Evolutionary conservation across 2,113 vertebrate species (phyloP), one percentile per base, ranked within the genome.

Genomic region (Dicrurus megarhynchus): DNA sequence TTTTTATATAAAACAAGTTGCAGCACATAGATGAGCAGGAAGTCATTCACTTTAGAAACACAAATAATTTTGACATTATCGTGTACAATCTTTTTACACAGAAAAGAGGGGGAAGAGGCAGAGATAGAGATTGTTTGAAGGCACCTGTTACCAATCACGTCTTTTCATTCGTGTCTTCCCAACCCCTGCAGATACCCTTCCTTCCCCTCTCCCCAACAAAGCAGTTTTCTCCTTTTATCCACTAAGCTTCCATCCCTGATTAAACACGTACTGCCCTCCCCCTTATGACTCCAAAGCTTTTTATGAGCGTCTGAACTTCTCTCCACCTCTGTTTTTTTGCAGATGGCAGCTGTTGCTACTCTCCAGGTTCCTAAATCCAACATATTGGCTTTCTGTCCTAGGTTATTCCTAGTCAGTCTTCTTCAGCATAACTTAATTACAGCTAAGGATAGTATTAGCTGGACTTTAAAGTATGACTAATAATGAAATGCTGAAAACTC

Each of bases 1-100:
- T 97, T 97, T 95, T 93, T 65, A 49, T 50, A 93, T 92, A 93
- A 96, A 95, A 97, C 89, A 94, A 87, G 86, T 87, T 93, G 60
- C 86, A 64, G 52, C 92, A 95, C 96, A 95, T 95, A 92, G 65
- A 92, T 50, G 78, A 96, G 87, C 88, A 94, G 85, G 87, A 97
- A 96, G 91, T 87, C 41, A 12, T 79, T 93, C 56, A 79, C 67
- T 94, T 81, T 17, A 63, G 85, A 94, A 95, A 95, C 91, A 96
- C 90, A 94, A 95, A 90, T 89, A 96, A 89, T 97, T 95, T 76
- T 93, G 91, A 95, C 81, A 68, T 93, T 93, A 97, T 78, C 64
- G 0, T 60, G 85, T 74, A 80, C 56, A 69, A 86, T 93, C 85
- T 95, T 95, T 69, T 82, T 76, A 59, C 63, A 63, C 33, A 78